A percentile compares a stretch with the other conserved stretches of the same genome.
These are phyloP conservation scores for Eupsilia transversa DNA, from an alignment of 2,888 invertebrate genomes.

Conservation along the genomic window DNA sequence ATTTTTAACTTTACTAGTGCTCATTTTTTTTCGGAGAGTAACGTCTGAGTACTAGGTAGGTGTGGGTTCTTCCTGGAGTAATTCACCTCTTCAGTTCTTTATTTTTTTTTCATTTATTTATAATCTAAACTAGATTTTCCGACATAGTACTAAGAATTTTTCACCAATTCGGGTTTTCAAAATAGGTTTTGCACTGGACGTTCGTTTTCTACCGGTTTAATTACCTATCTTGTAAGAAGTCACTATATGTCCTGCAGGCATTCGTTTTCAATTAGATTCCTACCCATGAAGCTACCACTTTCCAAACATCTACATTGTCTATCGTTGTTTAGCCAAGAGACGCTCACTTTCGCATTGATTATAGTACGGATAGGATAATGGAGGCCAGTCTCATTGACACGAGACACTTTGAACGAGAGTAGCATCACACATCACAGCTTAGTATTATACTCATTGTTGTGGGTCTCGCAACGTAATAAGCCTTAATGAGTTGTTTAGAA, in stretches of 20 bases:
- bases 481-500: conserved; percentile 63
- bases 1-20: too few species aligned
- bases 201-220: too few species aligned
- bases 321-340: neutral
- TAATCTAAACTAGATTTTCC: too few species aligned
- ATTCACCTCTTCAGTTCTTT: too few species aligned
- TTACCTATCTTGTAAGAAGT: neutral
- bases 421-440: conserved; percentile 38
- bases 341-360: conserved; percentile 18
- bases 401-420: conserved; percentile 46
- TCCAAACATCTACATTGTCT: conserved; percentile 1
- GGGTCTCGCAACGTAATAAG: conserved; percentile 56
- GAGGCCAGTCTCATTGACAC: conserved; percentile 30
- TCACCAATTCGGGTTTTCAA: too few species aligned
- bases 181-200: too few species aligned
- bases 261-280: neutral
- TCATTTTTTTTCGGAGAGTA: too few species aligned
- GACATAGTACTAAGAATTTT: too few species aligned
- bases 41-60: too few species aligned
- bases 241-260: neutral
- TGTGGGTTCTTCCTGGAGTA: too few species aligned
- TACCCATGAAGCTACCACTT: neutral
- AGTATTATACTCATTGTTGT: conserved; percentile 52
- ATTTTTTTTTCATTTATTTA: too few species aligned
- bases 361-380: conserved; percentile 14